phyloP scores from a whole-genome alignment of 2,888 invertebrate genomes.

The Brachyopa scutellaris region DNA sequence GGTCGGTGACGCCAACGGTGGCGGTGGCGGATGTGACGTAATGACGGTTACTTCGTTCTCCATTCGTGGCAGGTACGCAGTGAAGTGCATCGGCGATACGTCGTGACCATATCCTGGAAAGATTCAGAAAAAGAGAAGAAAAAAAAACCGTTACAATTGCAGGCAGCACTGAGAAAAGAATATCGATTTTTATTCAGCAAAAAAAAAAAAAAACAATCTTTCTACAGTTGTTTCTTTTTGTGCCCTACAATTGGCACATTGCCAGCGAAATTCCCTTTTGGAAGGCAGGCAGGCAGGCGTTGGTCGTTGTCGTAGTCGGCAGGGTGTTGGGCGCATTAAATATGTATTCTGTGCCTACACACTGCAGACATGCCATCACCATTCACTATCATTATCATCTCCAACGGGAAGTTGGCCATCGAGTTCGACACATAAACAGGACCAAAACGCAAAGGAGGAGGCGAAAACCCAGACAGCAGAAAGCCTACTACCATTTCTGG shows the following conservation, averaged over 20 bases:
- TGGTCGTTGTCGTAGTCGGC: conserved; percentile 9
- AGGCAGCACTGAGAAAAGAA: neutral
- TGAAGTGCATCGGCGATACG: conserved; percentile 89
- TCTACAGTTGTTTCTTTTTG: conserved; percentile 19
- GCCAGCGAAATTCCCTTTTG: conserved; percentile 58
- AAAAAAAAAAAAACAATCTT: conserved; percentile 23
- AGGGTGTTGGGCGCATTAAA: conserved; percentile 61
- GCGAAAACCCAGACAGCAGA: conserved; percentile 63
- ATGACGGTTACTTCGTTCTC: conserved; percentile 84
- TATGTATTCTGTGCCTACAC: conserved; percentile 71
- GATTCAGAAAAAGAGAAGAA: conserved; percentile 78
- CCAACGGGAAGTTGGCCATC: conserved; percentile 71
- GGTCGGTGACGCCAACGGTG: conserved; percentile 78
- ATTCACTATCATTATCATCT: conserved; percentile 68
- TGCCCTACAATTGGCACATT: conserved; percentile 65
- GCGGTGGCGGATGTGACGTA: conserved; percentile 79
- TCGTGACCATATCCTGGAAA: conserved; percentile 89
- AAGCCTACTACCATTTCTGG: conserved; percentile 62
- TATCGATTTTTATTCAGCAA: conserved; percentile 62
- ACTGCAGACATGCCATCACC: conserved; percentile 71
- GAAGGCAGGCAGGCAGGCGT: conserved; percentile 29
- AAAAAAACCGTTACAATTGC: conserved; percentile 38
- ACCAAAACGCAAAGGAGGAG: conserved; percentile 14
- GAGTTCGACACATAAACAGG: conserved; percentile 61
- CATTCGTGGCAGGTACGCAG: conserved; percentile 87